Percentiles rank a stretch among this genome's conserved stretches.
phyloP scores from a whole-genome alignment of 2,888 invertebrate species.

The Siphonodentalium dalli region DNA sequence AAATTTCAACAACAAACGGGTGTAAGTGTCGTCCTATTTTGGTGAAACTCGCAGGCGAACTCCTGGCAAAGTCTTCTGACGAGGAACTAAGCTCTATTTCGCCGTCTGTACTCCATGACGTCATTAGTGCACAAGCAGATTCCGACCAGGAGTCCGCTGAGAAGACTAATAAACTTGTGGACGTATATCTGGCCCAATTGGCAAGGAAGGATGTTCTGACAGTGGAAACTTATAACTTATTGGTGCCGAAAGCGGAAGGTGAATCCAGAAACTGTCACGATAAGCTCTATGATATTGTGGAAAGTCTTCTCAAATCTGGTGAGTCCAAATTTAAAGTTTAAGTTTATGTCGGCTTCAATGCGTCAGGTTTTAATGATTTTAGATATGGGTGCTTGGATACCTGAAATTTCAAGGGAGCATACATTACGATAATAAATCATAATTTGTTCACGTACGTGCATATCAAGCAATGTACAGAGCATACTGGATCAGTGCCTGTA shows the following conservation, averaged over 20 bases:
- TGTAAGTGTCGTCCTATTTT: slow-evolving; percentile 47
- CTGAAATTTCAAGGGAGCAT: too few species aligned
- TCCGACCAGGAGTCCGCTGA: slow-evolving; percentile 35
- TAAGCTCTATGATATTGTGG: slow-evolving; percentile 53
- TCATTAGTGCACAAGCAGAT: slow-evolving; percentile 41
- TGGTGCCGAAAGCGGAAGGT: slow-evolving; percentile 51
- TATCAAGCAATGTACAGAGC: too few species aligned
- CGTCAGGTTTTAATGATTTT: too few species aligned
- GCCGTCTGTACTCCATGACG: slow-evolving; percentile 52
- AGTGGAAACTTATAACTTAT: slow-evolving; percentile 53
- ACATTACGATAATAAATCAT: too few species aligned
- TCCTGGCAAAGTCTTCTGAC: slow-evolving; percentile 44
- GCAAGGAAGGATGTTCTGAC: slow-evolving; percentile 52
- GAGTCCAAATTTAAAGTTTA: slow-evolving; percentile 14
- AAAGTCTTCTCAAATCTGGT: slow-evolving; percentile 57
- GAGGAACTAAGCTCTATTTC: slow-evolving; percentile 55
- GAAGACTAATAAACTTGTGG: slow-evolving; percentile 47
- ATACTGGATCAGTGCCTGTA: too few species aligned
- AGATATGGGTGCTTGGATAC: too few species aligned
- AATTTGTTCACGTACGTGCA: too few species aligned
- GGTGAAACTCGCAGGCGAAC: slow-evolving; percentile 49
- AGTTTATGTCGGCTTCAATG: too few species aligned
- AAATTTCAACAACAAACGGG: slow-evolving; percentile 39
- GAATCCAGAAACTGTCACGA: slow-evolving; percentile 51
- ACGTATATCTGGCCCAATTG: slow-evolving; percentile 56